phyloP scores from a whole-genome alignment of 1,140 invertebrate species.

The Nasonia vitripennis region DNA sequence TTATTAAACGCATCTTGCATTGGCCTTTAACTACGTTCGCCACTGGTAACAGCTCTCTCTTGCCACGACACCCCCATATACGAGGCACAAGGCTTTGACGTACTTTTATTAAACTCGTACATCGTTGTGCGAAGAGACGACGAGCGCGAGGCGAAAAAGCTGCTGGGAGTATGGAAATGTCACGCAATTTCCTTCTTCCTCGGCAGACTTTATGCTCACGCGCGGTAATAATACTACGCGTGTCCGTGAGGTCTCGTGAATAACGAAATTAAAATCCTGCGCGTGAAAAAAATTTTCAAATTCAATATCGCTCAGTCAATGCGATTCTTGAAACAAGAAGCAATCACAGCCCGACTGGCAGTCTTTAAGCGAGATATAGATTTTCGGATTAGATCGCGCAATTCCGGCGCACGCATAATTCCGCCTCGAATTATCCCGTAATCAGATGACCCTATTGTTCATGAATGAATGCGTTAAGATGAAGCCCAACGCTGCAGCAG shows the following conservation, averaged over 20 bases:
- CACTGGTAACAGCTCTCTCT: too few relatives aligned
- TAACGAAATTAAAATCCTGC: neutral
- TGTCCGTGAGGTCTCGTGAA: neutral
- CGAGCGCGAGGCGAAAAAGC: neutral
- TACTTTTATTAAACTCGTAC: slow-evolving; percentile 1
- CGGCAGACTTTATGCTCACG: neutral
- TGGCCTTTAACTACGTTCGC: neutral
- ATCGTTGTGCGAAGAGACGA: neutral
- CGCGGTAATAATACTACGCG: neutral
- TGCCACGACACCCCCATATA: too few relatives aligned
- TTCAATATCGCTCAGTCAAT: neutral
- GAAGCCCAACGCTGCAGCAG: neutral
- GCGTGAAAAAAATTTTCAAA: neutral
- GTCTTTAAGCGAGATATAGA: slow-evolving; percentile 14
- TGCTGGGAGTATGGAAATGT: neutral
- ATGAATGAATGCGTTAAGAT: slow-evolving; percentile 38
- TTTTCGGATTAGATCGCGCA: slow-evolving; percentile 25
- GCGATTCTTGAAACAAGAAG: neutral
- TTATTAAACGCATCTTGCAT: neutral
- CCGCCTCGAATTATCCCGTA: slow-evolving; percentile 19
- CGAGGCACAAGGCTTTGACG: neutral
- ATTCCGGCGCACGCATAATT: neutral
- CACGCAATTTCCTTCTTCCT: neutral
- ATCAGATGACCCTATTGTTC: slow-evolving; percentile 37
- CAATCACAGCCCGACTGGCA: slow-evolving; percentile 3